Evolutionary conservation across 2,888 invertebrate genomes (phyloP).

Genomic region (Cylindroiulus punctatus): DNA sequence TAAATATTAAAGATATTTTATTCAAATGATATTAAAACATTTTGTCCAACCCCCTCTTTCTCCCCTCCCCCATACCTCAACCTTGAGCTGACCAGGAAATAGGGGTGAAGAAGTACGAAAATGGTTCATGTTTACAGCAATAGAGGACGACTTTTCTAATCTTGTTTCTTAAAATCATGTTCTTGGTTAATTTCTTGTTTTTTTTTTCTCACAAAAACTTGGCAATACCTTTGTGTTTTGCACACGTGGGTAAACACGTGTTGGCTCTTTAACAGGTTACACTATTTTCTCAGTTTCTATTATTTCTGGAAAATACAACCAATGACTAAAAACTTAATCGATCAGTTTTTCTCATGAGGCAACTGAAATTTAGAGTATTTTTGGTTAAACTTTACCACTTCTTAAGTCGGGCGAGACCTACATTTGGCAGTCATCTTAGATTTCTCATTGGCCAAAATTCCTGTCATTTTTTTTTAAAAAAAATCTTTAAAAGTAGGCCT

Average conservation of each 20-base stretch:
- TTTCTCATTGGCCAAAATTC: not conserved
- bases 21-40: no score
- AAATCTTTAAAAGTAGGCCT: not conserved
- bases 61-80: no score
- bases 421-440: not conserved
- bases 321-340: not conserved
- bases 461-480: not conserved
- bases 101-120: slow-evolving; percentile 9
- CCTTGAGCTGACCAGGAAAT: not conserved
- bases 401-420: slow-evolving; percentile 2
- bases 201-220: not conserved
- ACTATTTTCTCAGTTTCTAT: not conserved
- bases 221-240: slow-evolving; percentile 1
- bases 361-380: not conserved
- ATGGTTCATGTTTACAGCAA: not conserved
- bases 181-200: not conserved
- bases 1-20: no score
- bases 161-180: not conserved
- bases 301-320: not conserved
- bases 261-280: not conserved
- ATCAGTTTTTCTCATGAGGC: not conserved
- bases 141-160: not conserved
- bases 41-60: no score
- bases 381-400: not conserved
- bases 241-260: not conserved